phyloP scores from a whole-genome alignment of 1,140 invertebrate species.

The Vollenhovia emeryi region DNA sequence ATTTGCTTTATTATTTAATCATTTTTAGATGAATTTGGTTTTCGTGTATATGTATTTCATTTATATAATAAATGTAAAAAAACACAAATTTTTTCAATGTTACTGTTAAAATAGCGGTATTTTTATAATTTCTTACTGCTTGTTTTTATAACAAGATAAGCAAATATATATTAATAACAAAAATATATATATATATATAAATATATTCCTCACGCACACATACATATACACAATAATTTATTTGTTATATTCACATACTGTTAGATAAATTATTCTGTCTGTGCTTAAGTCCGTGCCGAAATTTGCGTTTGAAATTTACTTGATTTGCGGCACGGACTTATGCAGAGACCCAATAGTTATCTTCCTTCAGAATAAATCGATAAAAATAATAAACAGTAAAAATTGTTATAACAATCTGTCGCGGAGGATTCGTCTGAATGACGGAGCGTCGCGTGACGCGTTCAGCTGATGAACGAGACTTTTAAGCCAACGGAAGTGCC shows the following conservation, averaged over 20 bases:
- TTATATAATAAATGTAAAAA: background rate
- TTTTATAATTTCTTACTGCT: background rate
- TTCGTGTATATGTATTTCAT: background rate
- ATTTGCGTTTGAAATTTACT: no score
- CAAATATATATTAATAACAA: no score
- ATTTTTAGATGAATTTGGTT: background rate
- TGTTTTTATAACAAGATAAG: background rate
- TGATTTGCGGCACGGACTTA: no score
- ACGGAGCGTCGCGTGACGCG: background rate
- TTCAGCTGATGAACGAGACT: background rate
- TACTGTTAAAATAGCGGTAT: background rate
- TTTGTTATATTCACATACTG: background rate
- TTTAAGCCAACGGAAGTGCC: slow-evolving; percentile 3
- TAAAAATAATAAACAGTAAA: background rate
- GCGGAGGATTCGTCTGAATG: background rate
- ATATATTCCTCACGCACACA: no score
- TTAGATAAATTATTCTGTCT: no score
- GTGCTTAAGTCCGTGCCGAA: no score
- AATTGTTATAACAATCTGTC: background rate
- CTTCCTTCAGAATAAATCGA: no score
- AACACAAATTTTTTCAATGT: background rate
- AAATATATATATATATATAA: no score
- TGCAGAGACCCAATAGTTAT: no score
- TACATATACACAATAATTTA: no score
- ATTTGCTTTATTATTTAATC: background rate